Evolutionary conservation across 1,140 invertebrate genomes (phyloP).

Genomic region (Eumaeus atala): DNA sequence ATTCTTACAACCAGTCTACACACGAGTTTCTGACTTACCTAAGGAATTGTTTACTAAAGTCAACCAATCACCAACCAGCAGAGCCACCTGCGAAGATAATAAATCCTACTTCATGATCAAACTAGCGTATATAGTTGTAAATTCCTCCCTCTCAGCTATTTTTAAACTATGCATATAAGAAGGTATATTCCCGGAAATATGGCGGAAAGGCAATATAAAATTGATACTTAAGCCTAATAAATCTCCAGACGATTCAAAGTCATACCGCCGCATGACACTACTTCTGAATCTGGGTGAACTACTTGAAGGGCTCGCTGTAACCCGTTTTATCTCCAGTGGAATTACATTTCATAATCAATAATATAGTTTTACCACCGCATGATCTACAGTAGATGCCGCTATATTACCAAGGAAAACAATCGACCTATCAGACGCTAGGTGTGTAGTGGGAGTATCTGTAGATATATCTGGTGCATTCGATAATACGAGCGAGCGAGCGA

Average conservation of each 20-base stretch:
- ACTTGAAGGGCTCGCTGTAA: slow-evolving; percentile 1
- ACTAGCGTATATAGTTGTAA: too few species aligned
- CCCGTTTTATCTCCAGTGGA: neutral
- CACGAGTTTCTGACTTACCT: too few species aligned
- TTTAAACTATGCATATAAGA: neutral
- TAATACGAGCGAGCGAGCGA: neutral
- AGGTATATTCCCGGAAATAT: neutral
- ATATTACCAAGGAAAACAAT: neutral
- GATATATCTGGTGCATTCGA: neutral
- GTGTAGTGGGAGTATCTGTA: neutral
- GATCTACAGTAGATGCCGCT: slow-evolving; percentile 3
- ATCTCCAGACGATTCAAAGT: neutral
- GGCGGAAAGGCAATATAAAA: neutral
- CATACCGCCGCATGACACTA: too few species aligned
- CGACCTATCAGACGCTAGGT: neutral
- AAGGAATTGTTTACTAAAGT: too few species aligned
- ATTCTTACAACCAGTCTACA: too few species aligned
- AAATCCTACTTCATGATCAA: too few species aligned
- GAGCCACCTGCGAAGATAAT: too few species aligned
- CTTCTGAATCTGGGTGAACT: neutral
- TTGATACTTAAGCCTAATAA: slow-evolving; percentile 1
- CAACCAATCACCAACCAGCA: too few species aligned
- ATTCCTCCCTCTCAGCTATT: too few species aligned
- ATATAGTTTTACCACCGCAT: neutral
- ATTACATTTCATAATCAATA: slow-evolving; percentile 3